Percentiles rank a stretch among this genome's conserved stretches.
These are phyloP conservation scores for Procavia capensis DNA, from an alignment of 2,113 vertebrate genomes.

Conservation along the genomic window DNA sequence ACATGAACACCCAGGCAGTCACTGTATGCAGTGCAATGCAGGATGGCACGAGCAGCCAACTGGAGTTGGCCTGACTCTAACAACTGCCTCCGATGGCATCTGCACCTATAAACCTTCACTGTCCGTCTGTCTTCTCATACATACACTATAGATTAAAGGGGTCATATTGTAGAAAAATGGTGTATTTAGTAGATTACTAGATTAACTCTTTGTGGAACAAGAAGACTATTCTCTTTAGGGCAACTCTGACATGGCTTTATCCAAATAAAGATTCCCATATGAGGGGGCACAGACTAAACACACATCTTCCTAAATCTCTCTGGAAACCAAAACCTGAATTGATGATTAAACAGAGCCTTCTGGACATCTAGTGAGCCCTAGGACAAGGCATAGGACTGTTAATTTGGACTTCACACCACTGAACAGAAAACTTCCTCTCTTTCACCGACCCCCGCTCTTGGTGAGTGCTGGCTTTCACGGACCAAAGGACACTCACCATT, in stretches of 20 bases:
- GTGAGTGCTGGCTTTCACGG: no score
- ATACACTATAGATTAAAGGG: neutral
- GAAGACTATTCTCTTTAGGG: neutral
- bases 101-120: neutral
- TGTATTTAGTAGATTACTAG: neutral
- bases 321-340: no score
- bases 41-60: neutral
- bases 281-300: no score
- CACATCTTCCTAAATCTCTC: no score
- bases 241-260: neutral
- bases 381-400: no score
- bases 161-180: neutral
- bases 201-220: neutral
- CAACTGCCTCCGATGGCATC: neutral
- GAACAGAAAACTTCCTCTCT: no score
- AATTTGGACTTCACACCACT: no score
- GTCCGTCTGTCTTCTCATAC: neutral
- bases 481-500: no score
- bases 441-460: no score
- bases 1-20: neutral
- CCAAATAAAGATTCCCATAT: neutral
- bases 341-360: no score
- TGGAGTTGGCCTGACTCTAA: no score
- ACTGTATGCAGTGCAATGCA: neutral
- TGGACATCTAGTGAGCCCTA: no score